Base-by-base conservation (phyloP, 2,797 vertebrate genomes). In the Hyperoplus immaculatus region DNA sequence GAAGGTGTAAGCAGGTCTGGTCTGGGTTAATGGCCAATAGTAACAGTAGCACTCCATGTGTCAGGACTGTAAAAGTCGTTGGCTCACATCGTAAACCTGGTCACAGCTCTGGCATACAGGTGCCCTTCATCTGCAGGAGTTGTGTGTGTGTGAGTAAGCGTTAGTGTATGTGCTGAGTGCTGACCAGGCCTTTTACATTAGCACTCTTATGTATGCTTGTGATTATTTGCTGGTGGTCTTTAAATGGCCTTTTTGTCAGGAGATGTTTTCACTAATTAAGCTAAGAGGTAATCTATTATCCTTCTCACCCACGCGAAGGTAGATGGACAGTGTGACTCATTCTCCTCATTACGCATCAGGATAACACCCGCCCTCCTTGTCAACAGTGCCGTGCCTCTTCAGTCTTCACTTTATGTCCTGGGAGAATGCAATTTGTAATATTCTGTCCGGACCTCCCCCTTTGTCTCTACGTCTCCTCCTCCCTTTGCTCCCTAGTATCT, bases 1-100 rank as follows among this genome's bases (percentile, higher is more conserved):
- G 39, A 51, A 74, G 81, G 87, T 85, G 79, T 87, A 21, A 54
- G 82, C 54, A 41, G 65, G 69, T 85, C 85, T 91, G 78, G 58
- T 88, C 16, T 67, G 70, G 78, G 76, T 84, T 88, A 88, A 80
- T 63, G 79, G 72, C 39, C 84, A 53, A 66, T 90, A 91, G 86
- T 87, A 84, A 84, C 78, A 69, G 85, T 75, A 87, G 82, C 67
- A n/a, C 57, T 61, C 42, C 42, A 70, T 18, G 58, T 65, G 65
- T 84, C 75, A 75, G 38, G 61, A 75, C 82, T 77, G 81, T 91
- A 81, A 94, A 92, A 89, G 68, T 72, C 78, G 41, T 51, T 38
- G 66, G 56, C 72, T 63, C 66, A 62, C 57, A 57, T 86, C 46
- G 54, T 88, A 88, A 93, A 92, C 59, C 82, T 43, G 78, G 61